Conservation (phyloP, 2,888 invertebrate species). For the Drosophila eohydei region DNA sequence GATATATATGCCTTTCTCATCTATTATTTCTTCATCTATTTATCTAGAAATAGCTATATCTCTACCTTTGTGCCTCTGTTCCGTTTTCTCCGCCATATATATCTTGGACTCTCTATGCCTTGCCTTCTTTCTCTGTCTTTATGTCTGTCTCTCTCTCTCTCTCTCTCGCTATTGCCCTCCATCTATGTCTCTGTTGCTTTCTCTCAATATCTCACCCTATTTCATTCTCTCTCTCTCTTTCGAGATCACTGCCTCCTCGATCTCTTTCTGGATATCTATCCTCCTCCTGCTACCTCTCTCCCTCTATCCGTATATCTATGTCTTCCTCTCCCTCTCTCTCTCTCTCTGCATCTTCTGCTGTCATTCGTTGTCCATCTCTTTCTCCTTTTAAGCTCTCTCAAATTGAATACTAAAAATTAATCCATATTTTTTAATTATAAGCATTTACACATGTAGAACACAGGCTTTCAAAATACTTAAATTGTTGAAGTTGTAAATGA, state of each 20-base stretch:
- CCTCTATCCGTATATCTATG: too few species aligned
- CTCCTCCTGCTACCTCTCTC: too few species aligned
- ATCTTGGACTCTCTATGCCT: background rate
- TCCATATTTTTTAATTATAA: background rate
- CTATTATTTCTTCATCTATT: too few species aligned
- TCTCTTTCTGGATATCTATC: too few species aligned
- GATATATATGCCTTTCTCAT: too few species aligned
- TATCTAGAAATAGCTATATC: too few species aligned
- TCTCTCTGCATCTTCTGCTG: too few species aligned
- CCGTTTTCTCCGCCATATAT: fast-evolving
- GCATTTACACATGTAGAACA: too few species aligned
- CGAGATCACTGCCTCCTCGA: too few species aligned
- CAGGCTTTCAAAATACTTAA: background rate
- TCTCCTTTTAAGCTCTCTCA: too few species aligned
- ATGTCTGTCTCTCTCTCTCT: background rate
- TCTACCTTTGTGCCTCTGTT: background rate
- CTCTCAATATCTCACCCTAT: background rate
- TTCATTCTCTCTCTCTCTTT: background rate
- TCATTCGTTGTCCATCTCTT: too few species aligned
- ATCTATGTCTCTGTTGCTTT: background rate
- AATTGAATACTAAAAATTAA: background rate
- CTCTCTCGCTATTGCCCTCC: background rate
- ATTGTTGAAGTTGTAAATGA: conserved; percentile 5
- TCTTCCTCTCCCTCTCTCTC: too few species aligned
- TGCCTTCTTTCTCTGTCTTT: background rate